A percentile compares a stretch with the other conserved stretches of the same genome.
These are phyloP conservation scores for Rallus limicola DNA, from an alignment of 2,113 vertebrate genomes.

Conservation along the genomic window DNA sequence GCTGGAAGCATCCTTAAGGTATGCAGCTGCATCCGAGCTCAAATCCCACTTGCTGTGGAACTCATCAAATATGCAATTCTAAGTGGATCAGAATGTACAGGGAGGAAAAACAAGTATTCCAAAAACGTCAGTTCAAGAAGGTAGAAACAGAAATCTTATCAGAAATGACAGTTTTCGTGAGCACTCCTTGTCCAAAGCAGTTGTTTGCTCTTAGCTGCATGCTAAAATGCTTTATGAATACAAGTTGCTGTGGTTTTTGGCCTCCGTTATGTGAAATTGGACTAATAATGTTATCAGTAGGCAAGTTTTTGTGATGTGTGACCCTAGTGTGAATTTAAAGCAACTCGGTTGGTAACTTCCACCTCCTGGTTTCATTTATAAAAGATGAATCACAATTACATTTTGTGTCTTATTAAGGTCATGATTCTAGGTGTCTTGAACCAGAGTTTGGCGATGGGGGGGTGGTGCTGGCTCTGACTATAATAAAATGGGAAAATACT, in stretches of 20 bases:
- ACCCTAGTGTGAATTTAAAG: background rate
- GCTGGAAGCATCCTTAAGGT: constrained; percentile 23
- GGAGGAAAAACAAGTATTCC: background rate
- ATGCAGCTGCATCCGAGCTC: background rate
- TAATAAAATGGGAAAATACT: background rate
- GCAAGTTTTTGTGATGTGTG: background rate
- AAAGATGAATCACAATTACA: background rate
- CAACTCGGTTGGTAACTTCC: background rate
- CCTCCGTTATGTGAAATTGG: background rate
- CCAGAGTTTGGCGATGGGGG: background rate
- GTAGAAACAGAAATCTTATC: background rate
- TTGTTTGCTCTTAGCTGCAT: background rate
- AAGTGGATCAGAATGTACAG: constrained; percentile 10
- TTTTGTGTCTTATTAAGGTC: background rate
- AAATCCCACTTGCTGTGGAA: background rate
- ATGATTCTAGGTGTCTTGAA: background rate
- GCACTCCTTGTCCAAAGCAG: background rate
- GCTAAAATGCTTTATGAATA: background rate
- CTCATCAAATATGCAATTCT: constrained; percentile 28
- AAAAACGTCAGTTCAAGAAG: constrained; percentile 7
- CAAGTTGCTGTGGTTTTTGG: background rate
- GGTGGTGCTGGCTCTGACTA: background rate
- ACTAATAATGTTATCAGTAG: background rate
- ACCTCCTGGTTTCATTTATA: background rate
- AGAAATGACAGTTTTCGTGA: background rate